Percentiles rank a stretch among this genome's conserved stretches.
Conservation (phyloP, 2,113 vertebrate species). For the Lathamus discolor region DNA sequence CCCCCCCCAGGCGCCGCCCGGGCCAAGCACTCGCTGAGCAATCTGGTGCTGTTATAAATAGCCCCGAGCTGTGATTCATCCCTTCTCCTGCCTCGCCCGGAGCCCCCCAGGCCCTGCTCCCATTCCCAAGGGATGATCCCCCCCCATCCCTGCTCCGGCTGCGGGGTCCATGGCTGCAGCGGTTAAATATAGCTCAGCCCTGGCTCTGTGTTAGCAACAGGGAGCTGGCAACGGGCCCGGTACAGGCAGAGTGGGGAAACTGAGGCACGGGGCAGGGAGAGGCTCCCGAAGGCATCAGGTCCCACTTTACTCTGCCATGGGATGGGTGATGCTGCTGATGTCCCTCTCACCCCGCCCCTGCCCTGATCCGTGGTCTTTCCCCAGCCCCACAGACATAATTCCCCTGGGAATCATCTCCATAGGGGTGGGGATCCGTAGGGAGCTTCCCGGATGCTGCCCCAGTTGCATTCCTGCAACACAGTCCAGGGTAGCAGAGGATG, state of each 20-base stretch:
- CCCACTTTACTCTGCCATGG: background rate
- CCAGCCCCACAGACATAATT: background rate
- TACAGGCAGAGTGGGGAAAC: background rate
- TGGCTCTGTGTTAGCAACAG: background rate
- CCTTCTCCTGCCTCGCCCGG: background rate
- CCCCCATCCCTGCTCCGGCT: background rate
- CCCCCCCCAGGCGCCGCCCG: background rate
- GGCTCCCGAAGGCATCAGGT: background rate
- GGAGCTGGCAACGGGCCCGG: background rate
- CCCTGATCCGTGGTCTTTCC: background rate
- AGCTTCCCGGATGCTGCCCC: background rate
- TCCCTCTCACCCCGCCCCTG: too few species aligned
- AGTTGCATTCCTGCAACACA: background rate
- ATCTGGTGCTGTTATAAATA: constrained; percentile 23
- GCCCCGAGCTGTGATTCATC: constrained; percentile 10
- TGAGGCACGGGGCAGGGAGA: background rate
- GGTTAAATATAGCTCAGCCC: background rate
- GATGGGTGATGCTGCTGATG: background rate
- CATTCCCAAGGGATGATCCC: background rate
- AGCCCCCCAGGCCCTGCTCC: background rate
- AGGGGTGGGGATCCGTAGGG: background rate
- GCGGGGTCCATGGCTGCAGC: background rate
- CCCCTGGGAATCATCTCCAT: background rate
- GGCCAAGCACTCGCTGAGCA: background rate
- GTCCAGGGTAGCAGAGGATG: background rate